phyloP scores from a whole-genome alignment of 2,113 vertebrate genomes.

The Ptilonorhynchus violaceus region DNA sequence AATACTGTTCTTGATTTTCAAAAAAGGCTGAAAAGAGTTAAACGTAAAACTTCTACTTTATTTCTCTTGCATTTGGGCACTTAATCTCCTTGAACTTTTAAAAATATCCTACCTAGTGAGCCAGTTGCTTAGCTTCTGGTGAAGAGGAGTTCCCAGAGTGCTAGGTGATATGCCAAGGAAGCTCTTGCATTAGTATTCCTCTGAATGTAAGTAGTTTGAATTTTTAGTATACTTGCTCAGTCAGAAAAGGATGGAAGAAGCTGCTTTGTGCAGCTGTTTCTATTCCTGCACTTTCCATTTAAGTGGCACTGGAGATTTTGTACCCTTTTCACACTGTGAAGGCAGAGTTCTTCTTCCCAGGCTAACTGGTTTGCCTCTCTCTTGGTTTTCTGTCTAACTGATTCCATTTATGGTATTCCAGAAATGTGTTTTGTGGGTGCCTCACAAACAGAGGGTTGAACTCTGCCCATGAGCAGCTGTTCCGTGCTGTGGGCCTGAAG shows the following conservation, averaged over 20 bases:
- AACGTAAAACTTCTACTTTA: not conserved
- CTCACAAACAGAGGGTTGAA: not conserved
- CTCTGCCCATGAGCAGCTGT: not conserved
- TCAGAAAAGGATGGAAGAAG: not conserved
- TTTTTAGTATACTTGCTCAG: not conserved
- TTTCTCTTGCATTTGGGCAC: not conserved
- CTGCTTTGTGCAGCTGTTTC: not conserved
- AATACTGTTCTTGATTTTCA: not conserved
- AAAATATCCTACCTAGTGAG: not conserved
- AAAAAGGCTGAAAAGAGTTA: not conserved
- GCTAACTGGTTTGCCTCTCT: not conserved
- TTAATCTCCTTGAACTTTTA: not conserved
- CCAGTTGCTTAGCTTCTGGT: not conserved
- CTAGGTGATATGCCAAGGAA: not conserved
- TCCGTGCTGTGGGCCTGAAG: not conserved
- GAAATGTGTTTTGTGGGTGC: not conserved
- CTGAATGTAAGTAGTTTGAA: not conserved
- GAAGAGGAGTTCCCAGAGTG: not conserved
- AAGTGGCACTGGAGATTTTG: not conserved
- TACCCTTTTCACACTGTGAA: not conserved
- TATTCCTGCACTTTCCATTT: not conserved
- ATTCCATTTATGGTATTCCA: not conserved
- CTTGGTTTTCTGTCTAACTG: not conserved
- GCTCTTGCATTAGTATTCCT: not conserved
- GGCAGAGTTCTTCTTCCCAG: not conserved